Conservation (phyloP, 2,888 invertebrate genomes). For the Thelaira solivaga region DNA sequence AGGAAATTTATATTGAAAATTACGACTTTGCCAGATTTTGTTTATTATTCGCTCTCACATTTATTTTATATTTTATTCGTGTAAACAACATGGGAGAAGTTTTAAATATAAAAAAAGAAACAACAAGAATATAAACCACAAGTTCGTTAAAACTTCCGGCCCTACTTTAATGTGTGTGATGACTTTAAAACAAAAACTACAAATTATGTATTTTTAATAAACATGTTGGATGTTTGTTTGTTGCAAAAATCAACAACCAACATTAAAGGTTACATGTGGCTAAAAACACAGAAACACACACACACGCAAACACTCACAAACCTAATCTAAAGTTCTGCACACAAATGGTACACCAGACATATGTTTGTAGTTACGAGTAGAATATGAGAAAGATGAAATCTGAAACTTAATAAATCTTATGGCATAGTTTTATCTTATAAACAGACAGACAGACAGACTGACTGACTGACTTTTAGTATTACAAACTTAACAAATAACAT, state of each 20-base stretch:
- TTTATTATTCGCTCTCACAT: not conserved
- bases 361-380: too few relatives aligned
- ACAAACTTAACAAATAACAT: not conserved
- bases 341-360: not conserved
- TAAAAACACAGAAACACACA: not conserved
- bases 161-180: constrained; percentile 8
- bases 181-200: not conserved
- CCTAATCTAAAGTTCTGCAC: not conserved
- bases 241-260: not conserved
- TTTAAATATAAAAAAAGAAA: not conserved
- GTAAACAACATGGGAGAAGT: too few relatives aligned
- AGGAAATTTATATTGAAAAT: constrained; percentile 16
- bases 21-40: not conserved
- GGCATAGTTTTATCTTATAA: constrained; percentile 24
- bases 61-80: too few relatives aligned
- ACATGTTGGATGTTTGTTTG: not conserved
- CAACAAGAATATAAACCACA: constrained; percentile 1
- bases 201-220: not conserved
- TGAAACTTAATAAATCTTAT: constrained; percentile 17
- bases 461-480: not conserved
- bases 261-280: not conserved
- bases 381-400: constrained; percentile 33
- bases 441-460: too few relatives aligned
- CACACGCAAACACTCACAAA: not conserved
- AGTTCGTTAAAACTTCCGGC: constrained; percentile 20